Conservation (phyloP, 2,797 vertebrate species). For the Ambastaia sidthimunki region DNA sequence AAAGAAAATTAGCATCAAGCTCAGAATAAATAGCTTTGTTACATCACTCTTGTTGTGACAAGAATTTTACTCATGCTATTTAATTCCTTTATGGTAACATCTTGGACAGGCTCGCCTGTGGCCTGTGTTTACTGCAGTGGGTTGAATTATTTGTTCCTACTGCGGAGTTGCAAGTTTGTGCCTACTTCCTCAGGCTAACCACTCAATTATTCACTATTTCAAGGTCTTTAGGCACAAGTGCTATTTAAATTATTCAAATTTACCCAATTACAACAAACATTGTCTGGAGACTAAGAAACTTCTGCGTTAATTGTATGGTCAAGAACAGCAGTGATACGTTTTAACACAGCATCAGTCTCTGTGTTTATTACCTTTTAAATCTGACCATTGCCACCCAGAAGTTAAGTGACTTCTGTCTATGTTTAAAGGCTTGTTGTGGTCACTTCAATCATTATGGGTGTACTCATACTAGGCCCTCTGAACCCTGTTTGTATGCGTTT, state of each 20-base stretch:
- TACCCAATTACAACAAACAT: background rate
- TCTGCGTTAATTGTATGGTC: background rate
- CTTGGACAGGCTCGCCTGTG: conserved; percentile 66
- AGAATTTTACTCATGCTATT: background rate
- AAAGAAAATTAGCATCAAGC: too few relatives aligned
- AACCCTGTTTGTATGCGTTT: too few relatives aligned
- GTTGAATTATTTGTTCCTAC: background rate
- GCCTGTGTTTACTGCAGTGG: conserved; percentile 60
- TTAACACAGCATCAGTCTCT: conserved; percentile 63
- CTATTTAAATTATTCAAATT: background rate
- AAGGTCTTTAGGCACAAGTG: background rate
- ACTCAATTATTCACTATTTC: background rate
- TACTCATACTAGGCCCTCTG: conserved; percentile 56
- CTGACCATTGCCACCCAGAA: conserved; percentile 63
- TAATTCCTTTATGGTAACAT: background rate
- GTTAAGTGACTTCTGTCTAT: conserved; percentile 69
- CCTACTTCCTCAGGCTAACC: background rate
- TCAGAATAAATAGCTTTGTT: background rate
- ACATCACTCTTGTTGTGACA: background rate
- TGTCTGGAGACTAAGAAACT: background rate
- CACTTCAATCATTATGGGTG: conserved; percentile 70
- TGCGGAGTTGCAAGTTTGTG: background rate
- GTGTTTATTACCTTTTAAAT: background rate
- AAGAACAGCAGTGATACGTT: background rate
- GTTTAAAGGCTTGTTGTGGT: conserved; percentile 73